A percentile compares a stretch with the other conserved stretches of the same genome.
phyloP scores from a whole-genome alignment of 2,113 vertebrate genomes.

The Neoarius graeffei region DNA sequence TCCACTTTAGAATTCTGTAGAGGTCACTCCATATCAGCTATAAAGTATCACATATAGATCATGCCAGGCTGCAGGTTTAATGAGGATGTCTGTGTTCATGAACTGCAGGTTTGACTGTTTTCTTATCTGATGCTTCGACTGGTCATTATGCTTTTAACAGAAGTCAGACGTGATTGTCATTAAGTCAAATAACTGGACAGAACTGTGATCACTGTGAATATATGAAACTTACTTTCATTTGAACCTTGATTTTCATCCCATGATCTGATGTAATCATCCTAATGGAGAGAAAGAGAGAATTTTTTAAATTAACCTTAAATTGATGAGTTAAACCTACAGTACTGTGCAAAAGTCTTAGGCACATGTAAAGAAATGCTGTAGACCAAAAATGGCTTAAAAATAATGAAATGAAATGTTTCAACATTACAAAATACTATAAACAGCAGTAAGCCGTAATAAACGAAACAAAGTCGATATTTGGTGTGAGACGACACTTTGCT shows the following conservation, averaged over 20 bases:
- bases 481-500: too few relatives aligned
- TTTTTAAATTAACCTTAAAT: not conserved
- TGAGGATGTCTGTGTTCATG: conserved; percentile 40
- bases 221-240: conserved; percentile 81
- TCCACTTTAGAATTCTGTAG: conserved; percentile 48
- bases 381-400: too few relatives aligned
- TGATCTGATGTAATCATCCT: conserved; percentile 91
- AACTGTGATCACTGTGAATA: conserved; percentile 7
- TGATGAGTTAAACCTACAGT: not conserved
- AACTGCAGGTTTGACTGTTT: not conserved
- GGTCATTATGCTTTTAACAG: not conserved
- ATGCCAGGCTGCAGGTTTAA: conserved; percentile 43
- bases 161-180: not conserved
- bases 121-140: not conserved
- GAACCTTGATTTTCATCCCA: conserved; percentile 87
- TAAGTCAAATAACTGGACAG: not conserved
- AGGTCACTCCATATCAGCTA: conserved; percentile 62
- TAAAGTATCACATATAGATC: conserved; percentile 59
- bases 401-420: too few relatives aligned
- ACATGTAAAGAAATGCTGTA: too few relatives aligned
- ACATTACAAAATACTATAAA: too few relatives aligned
- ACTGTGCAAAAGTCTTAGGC: too few relatives aligned
- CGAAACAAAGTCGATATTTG: too few relatives aligned
- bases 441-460: too few relatives aligned
- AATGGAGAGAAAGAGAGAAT: conserved; percentile 49